Conservation (phyloP, 1,140 invertebrate species). For the Ceratina calcarata region DNA sequence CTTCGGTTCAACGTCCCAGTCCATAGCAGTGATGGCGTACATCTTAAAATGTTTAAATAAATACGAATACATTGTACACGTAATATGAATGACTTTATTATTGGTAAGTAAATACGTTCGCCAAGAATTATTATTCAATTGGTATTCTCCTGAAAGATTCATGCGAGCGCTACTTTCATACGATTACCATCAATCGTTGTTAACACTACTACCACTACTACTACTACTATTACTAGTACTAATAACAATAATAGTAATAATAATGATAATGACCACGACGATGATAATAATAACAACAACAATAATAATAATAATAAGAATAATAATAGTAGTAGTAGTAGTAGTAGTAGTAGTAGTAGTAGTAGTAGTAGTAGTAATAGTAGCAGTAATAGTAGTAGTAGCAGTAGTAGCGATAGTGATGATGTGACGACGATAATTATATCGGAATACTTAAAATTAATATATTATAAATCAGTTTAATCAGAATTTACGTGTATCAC, state of each 20-base stretch:
- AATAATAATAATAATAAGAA: too few relatives aligned
- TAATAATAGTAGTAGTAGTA: too few relatives aligned
- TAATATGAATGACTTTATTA: slow-evolving; percentile 44
- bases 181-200: slow-evolving; percentile 44
- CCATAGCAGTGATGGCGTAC: neutral
- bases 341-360: too few relatives aligned
- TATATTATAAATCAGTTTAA: slow-evolving; percentile 24
- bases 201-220: too few relatives aligned
- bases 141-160: slow-evolving; percentile 28
- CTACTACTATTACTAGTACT: slow-evolving; percentile 29
- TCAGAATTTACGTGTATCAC: slow-evolving; percentile 42
- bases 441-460: slow-evolving; percentile 51
- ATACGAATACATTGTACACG: slow-evolving; percentile 15
- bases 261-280: slow-evolving; percentile 9
- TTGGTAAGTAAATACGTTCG: slow-evolving; percentile 27
- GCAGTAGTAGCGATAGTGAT: too few relatives aligned
- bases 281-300: too few relatives aligned
- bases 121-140: slow-evolving; percentile 25
- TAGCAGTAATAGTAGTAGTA: too few relatives aligned
- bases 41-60: slow-evolving; percentile 25
- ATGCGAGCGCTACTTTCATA: slow-evolving; percentile 33
- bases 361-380: too few relatives aligned
- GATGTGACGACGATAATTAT: slow-evolving; percentile 14
- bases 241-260: slow-evolving; percentile 59
- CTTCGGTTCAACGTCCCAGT: slow-evolving; percentile 8